Base-by-base conservation (phyloP, 2,113 vertebrate species). In the Anthoscopus minutus region DNA sequence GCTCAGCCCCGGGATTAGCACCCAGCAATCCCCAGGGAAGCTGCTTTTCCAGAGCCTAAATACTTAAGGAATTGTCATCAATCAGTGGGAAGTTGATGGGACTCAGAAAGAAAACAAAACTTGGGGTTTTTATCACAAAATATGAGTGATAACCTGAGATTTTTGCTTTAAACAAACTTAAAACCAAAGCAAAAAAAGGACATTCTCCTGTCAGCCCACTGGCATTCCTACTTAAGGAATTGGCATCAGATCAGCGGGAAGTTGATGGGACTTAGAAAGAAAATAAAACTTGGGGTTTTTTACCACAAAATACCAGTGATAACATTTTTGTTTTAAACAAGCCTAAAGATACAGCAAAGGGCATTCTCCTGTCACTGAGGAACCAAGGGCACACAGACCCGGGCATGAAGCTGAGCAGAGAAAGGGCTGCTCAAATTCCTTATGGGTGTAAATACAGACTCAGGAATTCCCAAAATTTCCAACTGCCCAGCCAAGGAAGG, bases 391-490 rank as follows among this genome's bases (percentile, higher is more conserved):
- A 58, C 20, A 13, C 16, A 73, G 65, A 40, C 9, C 37, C 35
- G 10, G 6, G 11, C 0, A 0, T 1, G 19, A 65, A 27, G 15
- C 21, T 66, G 42, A 18, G 45, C 28, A 72, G 47, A 42, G 9
- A 78, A 87, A 38, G 10, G 21, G 42, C 35, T 85, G 11, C 6
- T 54, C 16, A 12, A 80, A 91, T 40, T 33, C 50, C 24, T 37
- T 15, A 4, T 9, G n/a, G n/a, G 31, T 60, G 13, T 9, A 69
- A 74, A 69, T 4, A 10, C 9, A 53, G 22, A 28, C 56, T 54
- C 38, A 56, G 44, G 13, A 66, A 27, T 16, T 64, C 51, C 48
- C 24, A 21, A 28, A 37, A 58, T 13, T 45, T 30, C n/a, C 22
- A 25, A 7, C 7, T 37, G 25, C 24, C 20, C 35, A 45, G 15